These are phyloP conservation scores for Poliocrania exsul DNA, from an alignment of 2,797 vertebrate genomes.

Conservation along the genomic window DNA sequence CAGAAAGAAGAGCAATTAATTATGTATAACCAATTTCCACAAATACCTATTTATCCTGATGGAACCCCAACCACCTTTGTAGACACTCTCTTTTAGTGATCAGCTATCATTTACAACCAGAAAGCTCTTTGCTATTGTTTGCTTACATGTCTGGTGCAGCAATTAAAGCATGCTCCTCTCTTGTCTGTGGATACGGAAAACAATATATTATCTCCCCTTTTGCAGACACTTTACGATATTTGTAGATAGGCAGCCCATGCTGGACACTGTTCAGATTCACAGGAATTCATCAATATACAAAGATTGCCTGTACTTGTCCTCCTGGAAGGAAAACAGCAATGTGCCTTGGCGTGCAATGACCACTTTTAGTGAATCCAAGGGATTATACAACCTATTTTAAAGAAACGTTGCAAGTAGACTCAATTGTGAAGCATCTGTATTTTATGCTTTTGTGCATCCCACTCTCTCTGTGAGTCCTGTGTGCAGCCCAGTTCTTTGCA, in stretches of 20 bases:
- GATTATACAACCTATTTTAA: neutral
- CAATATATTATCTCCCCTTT: neutral
- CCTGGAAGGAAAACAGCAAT: neutral
- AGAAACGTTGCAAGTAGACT: neutral
- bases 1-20: neutral
- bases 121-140: neutral
- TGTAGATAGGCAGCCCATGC: neutral
- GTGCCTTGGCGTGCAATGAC: neutral
- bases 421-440: neutral
- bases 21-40: neutral
- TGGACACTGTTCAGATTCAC: neutral
- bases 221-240: neutral
- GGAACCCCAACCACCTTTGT: neutral
- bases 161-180: neutral
- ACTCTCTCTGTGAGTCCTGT: neutral
- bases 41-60: neutral
- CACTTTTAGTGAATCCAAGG: neutral
- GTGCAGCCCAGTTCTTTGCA: neutral
- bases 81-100: neutral
- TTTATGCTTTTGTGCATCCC: neutral
- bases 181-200: neutral
- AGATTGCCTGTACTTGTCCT: neutral
- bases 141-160: neutral
- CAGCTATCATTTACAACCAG: neutral
- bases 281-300: neutral